Evolutionary conservation across 2,113 vertebrate genomes (phyloP).

Genomic region (Pimephales promelas): DNA sequence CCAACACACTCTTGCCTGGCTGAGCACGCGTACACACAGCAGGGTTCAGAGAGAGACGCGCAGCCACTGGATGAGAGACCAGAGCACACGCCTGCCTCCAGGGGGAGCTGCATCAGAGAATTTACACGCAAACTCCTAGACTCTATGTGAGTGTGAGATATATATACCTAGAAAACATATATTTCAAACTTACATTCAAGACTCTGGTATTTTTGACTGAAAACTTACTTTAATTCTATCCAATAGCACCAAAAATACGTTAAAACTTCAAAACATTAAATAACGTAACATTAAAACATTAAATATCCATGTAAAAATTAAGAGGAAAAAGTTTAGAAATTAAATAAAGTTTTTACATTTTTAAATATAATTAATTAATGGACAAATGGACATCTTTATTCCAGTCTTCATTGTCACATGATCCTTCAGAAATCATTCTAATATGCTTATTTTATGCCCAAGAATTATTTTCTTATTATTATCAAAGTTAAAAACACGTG

Average conservation of each 20-base stretch:
- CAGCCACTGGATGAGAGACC: slow-evolving; percentile 64
- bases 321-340: accelerated
- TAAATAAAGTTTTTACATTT: not conserved
- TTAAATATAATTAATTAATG: not conserved
- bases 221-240: not conserved
- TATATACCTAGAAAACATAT: not conserved
- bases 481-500: too few relatives aligned
- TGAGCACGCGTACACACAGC: slow-evolving; percentile 74
- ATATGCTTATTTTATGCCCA: too few relatives aligned
- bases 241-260: not conserved
- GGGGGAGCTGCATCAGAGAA: slow-evolving; percentile 70
- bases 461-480: too few relatives aligned
- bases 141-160: slow-evolving; percentile 81
- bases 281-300: too few relatives aligned
- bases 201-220: not conserved
- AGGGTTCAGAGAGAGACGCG: slow-evolving; percentile 67
- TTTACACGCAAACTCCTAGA: slow-evolving; percentile 83
- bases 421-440: too few relatives aligned
- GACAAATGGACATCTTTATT: not conserved
- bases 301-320: not conserved
- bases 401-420: too few relatives aligned
- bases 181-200: not conserved
- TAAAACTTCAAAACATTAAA: not conserved
- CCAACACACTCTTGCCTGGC: slow-evolving; percentile 82
- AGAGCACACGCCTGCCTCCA: slow-evolving; percentile 64